Evolutionary conservation across 2,797 vertebrate genomes (phyloP), one percentile per base, ranked within the genome.

Genomic region (Micrastur ruficollis): DNA sequence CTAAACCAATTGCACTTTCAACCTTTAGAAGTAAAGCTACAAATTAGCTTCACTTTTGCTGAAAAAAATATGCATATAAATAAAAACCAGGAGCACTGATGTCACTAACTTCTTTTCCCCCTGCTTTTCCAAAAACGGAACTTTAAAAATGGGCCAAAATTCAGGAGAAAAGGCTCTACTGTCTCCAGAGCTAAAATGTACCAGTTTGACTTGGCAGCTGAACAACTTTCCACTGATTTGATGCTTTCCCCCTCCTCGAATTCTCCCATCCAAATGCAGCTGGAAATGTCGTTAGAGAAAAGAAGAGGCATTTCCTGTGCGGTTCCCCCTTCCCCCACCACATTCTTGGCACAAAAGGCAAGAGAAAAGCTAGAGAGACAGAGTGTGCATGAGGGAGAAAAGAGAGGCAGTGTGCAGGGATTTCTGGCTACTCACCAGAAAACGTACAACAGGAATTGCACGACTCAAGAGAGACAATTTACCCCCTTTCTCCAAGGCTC

Each of bases 161-260:
- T 42, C 93, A 94, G 93, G 94, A 98, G 97, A 98, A 97, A 98
- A 98, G 90, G 73, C 83, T 94, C 89, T 96, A 95, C 90, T 97
- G 97, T 98, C 97, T 98, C 96, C 95, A 97, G 92, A 97, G 96
- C 95, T 95, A 97, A 97, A 98, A 98, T 98, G 98, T 98, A 98
- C 98, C 98, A 98, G 97, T 98, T 98, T 97, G 95, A 98, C 97
- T 98, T 98, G 98, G 98, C 98, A 98, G 96, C 86, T 53, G 92
- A 95, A 96, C 98, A 97, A 97, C 97, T 98, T 98, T 98, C 98
- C 98, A 98, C 97, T 97, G 96, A 97, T 97, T 97, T 90, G 95
- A 96, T 96, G 97, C 98, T 98, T 95, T 97, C 91, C 95, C 95
- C 96, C 94, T 92, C 94, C 93, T 89, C 92, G 89, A 93, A 94